phyloP scores from a whole-genome alignment of 2,797 vertebrate species.

The Brachyrhaphis roseni region DNA sequence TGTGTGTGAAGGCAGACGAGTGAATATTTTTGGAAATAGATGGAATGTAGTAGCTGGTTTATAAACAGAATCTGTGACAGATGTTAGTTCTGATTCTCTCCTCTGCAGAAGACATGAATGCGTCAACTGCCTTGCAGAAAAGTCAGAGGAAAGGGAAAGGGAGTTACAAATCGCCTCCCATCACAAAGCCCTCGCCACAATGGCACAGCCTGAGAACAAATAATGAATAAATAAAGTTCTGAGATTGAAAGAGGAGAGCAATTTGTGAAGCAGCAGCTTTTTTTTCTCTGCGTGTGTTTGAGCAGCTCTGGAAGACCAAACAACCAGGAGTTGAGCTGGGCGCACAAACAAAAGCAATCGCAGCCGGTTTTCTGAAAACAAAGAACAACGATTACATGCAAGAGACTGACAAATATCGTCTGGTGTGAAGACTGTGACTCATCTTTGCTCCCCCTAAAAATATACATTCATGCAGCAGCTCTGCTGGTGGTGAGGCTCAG shows the following conservation, averaged over 20 bases:
- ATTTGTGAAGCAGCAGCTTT: constrained; percentile 47
- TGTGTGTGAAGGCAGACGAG: background rate
- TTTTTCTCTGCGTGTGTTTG: constrained; percentile 14
- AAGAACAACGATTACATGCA: constrained; percentile 8
- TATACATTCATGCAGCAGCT: background rate
- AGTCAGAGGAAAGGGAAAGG: constrained; percentile 14
- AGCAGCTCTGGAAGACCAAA: constrained; percentile 35
- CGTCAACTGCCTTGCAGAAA: constrained; percentile 23
- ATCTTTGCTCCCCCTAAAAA: constrained; percentile 15
- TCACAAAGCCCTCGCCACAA: constrained; percentile 56
- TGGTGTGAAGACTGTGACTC: constrained; percentile 3
- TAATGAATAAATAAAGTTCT: constrained; percentile 78
- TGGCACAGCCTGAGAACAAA: constrained; percentile 61
- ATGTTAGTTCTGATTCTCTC: constrained; percentile 25
- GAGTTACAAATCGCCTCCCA: constrained; percentile 69
- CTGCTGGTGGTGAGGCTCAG: constrained; percentile 1
- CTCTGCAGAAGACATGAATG: constrained; percentile 35
- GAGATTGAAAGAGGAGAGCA: constrained; percentile 59
- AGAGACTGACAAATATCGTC: background rate
- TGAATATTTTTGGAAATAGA: background rate
- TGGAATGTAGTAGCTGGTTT: constrained; percentile 11
- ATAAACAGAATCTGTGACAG: background rate
- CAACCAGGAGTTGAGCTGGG: constrained; percentile 11
- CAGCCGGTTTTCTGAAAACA: constrained; percentile 8
- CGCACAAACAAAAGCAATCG: constrained; percentile 17